Evolutionary conservation across 2,113 vertebrate genomes (phyloP), one percentile per base, ranked within the genome.

Genomic region (Melozone crissalis): DNA sequence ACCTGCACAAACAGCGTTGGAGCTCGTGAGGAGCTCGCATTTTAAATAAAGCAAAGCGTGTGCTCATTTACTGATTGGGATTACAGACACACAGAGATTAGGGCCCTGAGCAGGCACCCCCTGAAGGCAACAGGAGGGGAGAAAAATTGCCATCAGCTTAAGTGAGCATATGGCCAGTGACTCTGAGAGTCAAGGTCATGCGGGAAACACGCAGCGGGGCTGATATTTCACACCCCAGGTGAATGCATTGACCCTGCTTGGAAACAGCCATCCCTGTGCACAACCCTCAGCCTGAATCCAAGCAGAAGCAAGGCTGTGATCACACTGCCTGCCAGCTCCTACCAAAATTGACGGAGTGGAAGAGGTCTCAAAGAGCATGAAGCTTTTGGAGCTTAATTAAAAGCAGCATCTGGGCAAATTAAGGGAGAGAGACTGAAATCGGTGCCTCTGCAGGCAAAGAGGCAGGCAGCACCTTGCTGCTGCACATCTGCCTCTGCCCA

Each of bases 371-470:
- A 78, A 89, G 84, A 96, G 76, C 51, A 33, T 72, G 80, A 90
- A 95, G 92, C 57, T 95, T 93, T 47, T 35, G 20, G 73, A 89
- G 65, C 65, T 92, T 94, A 96, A 96, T 97, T 94, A 97, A 96
- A 95, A 95, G 77, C 73, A 95, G 77, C 84, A 92, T 89, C 96
- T 95, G 95, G 77, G 91, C 47, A 95, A 96, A 94, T 95, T 89
- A 94, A 93, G 82, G 69, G 73, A 87, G 61, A 63, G 51, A 89
- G 57, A 68, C 35, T 81, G 84, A 92, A 92, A 84, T 84, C 27
- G 57, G 69, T 49, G 73, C 43, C 47, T 81, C 47, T 93, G 86
- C 88, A 90, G 59, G 66, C 23, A 77, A 62, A 86, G 76, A 92
- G 26, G 19, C 43, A 93, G 83, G 86, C 88, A 92, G 76, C 92